phyloP scores from a whole-genome alignment of 35 echinoderm and acorn worm genomes.

The Hemicentrotus pulcherrimus region DNA sequence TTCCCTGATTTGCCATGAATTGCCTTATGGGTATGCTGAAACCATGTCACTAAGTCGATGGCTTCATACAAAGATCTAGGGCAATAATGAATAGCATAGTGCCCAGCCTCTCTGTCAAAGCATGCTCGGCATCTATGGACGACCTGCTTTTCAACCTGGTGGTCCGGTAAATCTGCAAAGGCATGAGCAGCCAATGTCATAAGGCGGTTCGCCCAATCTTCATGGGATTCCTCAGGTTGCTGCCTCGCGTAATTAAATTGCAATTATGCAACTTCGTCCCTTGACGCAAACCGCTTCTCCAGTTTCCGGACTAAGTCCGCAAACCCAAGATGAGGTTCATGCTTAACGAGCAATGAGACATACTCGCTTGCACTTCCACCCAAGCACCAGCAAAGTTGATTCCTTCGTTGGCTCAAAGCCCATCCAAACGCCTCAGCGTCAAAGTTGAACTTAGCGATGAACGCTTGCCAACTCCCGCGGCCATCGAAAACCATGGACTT shows the following conservation, averaged over 20 bases:
- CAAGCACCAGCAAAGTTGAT: not conserved
- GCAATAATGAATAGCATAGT: not conserved
- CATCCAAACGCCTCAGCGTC: not conserved
- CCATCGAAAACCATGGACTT: not conserved
- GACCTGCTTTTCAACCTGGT: not conserved
- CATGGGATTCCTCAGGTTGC: not conserved
- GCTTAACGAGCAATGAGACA: not conserved
- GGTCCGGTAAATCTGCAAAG: not conserved
- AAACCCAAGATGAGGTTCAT: not conserved
- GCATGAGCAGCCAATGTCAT: not conserved
- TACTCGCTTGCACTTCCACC: not conserved
- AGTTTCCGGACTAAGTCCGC: not conserved
- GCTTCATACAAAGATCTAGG: not conserved
- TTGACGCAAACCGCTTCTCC: not conserved
- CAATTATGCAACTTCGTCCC: not conserved
- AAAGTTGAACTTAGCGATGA: not conserved
- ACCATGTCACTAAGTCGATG: not conserved
- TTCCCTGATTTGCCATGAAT: not conserved
- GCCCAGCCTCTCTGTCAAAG: not conserved
- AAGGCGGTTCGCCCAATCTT: not conserved
- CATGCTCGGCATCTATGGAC: not conserved
- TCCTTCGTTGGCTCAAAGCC: not conserved
- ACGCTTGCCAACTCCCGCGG: not conserved
- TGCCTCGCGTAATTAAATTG: not conserved
- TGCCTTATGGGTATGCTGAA: not conserved